These are phyloP conservation scores for Metopia argyrocephala DNA, from an alignment of 2,888 invertebrate species.

Conservation along the genomic window DNA sequence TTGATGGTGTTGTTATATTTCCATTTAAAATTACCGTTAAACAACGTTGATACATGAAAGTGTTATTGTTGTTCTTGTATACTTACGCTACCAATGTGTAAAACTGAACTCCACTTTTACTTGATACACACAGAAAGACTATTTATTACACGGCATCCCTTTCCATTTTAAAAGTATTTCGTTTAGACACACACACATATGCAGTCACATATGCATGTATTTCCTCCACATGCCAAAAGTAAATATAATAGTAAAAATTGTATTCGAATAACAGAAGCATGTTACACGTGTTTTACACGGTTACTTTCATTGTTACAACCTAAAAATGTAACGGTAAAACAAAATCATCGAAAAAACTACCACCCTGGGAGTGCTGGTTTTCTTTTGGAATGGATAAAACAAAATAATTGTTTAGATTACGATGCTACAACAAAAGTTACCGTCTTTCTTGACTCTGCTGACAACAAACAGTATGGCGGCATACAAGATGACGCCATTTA, in stretches of 20 bases:
- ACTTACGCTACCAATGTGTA: slow-evolving; percentile 24
- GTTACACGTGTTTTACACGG: slow-evolving; percentile 73
- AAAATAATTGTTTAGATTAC: slow-evolving; percentile 63
- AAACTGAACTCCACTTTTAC: slow-evolving; percentile 1
- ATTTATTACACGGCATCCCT: not conserved
- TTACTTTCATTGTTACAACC: slow-evolving; percentile 59
- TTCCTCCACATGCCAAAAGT: no score
- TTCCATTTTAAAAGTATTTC: not conserved
- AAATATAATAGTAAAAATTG: no score
- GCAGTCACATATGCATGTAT: not conserved
- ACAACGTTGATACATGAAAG: slow-evolving; percentile 46
- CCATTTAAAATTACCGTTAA: slow-evolving; percentile 56
- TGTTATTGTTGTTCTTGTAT: slow-evolving; percentile 23
- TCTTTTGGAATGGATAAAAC: slow-evolving; percentile 3
- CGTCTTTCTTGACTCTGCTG: not conserved
- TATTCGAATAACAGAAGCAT: slow-evolving; percentile 62
- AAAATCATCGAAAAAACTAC: slow-evolving; percentile 28
- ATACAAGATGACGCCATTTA: slow-evolving; percentile 66
- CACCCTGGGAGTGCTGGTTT: slow-evolving; percentile 32
- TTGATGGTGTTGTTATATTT: slow-evolving; percentile 14
- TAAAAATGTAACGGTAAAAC: slow-evolving; percentile 36
- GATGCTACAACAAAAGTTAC: not conserved
- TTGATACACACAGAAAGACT: not conserved
- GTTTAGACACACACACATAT: not conserved
- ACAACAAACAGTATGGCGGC: slow-evolving; percentile 67